Conservation (phyloP, 2,113 vertebrate genomes). For the Pelodiscus sinensis region DNA sequence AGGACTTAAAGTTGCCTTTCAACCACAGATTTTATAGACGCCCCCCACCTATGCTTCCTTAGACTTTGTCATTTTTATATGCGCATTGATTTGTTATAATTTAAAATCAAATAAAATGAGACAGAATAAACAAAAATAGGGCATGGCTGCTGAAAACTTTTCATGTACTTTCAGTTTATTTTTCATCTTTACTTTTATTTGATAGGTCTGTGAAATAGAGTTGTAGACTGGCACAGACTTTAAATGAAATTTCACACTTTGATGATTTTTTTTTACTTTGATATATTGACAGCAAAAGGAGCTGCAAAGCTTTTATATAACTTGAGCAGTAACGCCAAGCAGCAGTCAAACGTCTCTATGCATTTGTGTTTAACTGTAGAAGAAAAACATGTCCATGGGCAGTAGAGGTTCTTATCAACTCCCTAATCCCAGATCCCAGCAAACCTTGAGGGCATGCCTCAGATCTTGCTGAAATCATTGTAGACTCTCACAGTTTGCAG, state of each 20-base stretch:
- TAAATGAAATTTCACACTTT: conserved; percentile 95
- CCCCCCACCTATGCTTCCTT: conserved; percentile 8
- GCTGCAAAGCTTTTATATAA: conserved; percentile 89
- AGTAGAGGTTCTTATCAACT: conserved; percentile 91
- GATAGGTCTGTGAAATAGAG: conserved; percentile 85
- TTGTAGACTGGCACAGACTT: conserved; percentile 85
- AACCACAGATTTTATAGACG: conserved; percentile 53
- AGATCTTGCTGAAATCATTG: conserved; percentile 95
- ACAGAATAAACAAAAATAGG: conserved; percentile 79
- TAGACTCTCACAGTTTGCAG: conserved; percentile 92
- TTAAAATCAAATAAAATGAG: conserved; percentile 80
- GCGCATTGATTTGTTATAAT: conserved; percentile 77
- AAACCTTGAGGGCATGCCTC: conserved; percentile 99
- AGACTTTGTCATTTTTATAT: conserved; percentile 69
- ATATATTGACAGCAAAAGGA: conserved; percentile 97
- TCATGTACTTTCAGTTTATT: conserved; percentile 78
- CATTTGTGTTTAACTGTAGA: conserved; percentile 96
- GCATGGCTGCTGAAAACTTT: conserved; percentile 77
- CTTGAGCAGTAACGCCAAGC: conserved; percentile 87
- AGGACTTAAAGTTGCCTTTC: conserved; percentile 73
- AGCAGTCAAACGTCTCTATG: conserved; percentile 92
- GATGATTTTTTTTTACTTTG: conserved; percentile 95
- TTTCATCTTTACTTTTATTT: conserved; percentile 86
- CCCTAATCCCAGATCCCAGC: conserved; percentile 98
- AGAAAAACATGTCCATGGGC: conserved; percentile 92